phyloP scores from a whole-genome alignment of 2,113 vertebrate species.

The Chinchilla lanigera region DNA sequence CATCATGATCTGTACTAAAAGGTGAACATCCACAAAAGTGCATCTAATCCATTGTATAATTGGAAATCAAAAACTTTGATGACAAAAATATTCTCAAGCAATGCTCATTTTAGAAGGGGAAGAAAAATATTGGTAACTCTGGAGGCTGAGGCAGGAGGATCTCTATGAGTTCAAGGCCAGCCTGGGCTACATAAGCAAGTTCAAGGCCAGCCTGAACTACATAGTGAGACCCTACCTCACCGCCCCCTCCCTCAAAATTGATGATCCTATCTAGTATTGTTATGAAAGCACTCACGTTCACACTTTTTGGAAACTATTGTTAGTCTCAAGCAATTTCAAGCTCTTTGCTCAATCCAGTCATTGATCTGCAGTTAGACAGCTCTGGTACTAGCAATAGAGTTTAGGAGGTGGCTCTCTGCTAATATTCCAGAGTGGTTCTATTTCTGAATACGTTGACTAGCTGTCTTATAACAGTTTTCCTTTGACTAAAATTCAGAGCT shows the following conservation, averaged over 20 bases:
- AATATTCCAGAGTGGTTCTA: not conserved
- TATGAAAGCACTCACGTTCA: not conserved
- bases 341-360: not conserved
- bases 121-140: not conserved
- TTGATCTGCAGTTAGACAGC: not conserved
- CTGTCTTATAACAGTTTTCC: constrained; percentile 24
- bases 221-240: not conserved
- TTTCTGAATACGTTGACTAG: not conserved
- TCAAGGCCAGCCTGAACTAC: no score
- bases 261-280: not conserved
- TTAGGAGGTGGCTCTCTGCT: constrained; percentile 8
- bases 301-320: constrained; percentile 18
- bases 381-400: not conserved
- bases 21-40: not conserved
- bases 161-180: not conserved
- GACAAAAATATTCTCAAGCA: constrained; percentile 47
- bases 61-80: constrained; percentile 41
- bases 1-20: constrained; percentile 9
- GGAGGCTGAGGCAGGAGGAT: not conserved
- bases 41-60: constrained; percentile 11
- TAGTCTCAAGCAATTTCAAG: not conserved
- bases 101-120: constrained; percentile 1
- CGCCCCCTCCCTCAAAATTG: not conserved
- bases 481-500: constrained; percentile 35
- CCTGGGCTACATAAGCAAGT: no score